Base-by-base conservation (phyloP, 2,797 vertebrate genomes). In the Microctenopoma stevenorrisi region DNA sequence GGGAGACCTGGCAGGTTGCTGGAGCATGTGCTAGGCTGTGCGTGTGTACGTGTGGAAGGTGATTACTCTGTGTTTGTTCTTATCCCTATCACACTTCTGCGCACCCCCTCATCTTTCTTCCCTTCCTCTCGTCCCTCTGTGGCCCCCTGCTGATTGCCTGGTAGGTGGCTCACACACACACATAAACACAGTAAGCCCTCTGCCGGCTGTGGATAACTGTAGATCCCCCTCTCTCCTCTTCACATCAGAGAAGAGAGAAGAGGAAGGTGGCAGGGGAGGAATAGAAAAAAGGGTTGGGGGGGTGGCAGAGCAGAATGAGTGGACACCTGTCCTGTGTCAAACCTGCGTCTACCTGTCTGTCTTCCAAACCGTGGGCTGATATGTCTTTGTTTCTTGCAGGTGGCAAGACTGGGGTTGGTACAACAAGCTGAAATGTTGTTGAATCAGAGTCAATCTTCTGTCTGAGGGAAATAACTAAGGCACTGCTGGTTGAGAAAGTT, bases 311-410 rank as follows among this genome's bases (percentile, higher is more conserved):
- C 52, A 84, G 72, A 79, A 81, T 57, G 74, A 77, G 66, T 78
- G 88, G 86, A 84, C 88, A 85, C 85, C 88, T 92, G 88, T 90
- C 86, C 78, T 74, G 80, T 86, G 86, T 89, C 89, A 88, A 72
- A 64, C 53, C 70, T 64, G 59, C 6, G 9, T 86, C 81, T 74
- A 74, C 63, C 82, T 85, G 73, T 79, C 79, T 69, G 68, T 76
- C 69, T 64, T 68, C 68, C 49, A 53, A 62, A 42, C 40, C 67
- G 74, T 63, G 56, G 67, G 77, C 72, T 78, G 66, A 56, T 30
- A 56, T 18, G 59, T 79, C 61, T 85, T 52, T 64, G 64, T 69
- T 51, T 72, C 50, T 70, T 76, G 59, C 83, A 78, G 64, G 54
- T 70, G 46, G 63, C 43, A 62, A 64, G 46, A 70, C 59, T 71